These are phyloP conservation scores for Cossypha heuglini DNA, from an alignment of 2,797 vertebrate species.

Conservation along the genomic window DNA sequence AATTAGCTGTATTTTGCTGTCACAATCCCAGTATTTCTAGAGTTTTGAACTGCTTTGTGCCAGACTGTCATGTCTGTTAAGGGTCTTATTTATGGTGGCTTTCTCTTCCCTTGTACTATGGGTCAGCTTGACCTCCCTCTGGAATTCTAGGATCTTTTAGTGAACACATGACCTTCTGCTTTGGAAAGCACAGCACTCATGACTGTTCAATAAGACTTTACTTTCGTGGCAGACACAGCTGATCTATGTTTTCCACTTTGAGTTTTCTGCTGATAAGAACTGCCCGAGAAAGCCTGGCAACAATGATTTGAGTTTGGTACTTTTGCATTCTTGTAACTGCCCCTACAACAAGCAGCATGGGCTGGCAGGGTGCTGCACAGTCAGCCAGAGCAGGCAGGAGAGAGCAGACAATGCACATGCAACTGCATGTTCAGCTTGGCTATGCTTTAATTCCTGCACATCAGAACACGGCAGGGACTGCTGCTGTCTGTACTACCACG, in stretches of 20 bases:
- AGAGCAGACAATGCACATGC: fast-evolving
- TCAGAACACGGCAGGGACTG: neutral
- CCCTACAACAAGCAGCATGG: neutral
- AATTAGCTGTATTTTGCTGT: neutral
- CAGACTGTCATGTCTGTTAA: neutral
- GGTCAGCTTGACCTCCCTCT: neutral
- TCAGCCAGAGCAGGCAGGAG: neutral
- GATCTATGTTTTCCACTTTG: neutral
- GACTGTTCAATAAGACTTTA: neutral
- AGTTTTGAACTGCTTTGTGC: neutral
- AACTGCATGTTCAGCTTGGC: neutral
- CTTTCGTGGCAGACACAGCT: neutral
- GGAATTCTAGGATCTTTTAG: neutral
- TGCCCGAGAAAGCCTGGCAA: neutral
- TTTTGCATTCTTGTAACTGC: neutral
- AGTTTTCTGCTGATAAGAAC: neutral
- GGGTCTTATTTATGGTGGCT: neutral
- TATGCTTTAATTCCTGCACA: neutral
- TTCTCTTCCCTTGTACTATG: neutral
- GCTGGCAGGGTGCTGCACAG: neutral
- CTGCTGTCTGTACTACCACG: neutral
- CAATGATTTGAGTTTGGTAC: neutral
- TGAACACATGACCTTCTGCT: neutral
- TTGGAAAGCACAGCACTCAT: neutral
- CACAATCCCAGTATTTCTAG: neutral